These are phyloP conservation scores for Procambarus virginalis DNA, from an alignment of 1,140 invertebrate genomes.

Conservation along the genomic window DNA sequence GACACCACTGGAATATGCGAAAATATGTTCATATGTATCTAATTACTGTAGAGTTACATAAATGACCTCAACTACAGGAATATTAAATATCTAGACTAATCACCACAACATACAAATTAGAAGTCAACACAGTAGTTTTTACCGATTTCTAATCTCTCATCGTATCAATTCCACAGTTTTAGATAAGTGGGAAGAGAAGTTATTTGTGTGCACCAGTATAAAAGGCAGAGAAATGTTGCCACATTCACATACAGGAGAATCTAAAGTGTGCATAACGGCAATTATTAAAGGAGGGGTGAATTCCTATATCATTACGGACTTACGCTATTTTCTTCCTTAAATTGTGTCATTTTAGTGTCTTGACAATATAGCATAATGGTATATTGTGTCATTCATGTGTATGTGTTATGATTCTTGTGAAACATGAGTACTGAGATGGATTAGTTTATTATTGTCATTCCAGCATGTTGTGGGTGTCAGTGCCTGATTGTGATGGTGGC, in stretches of 20 bases:
- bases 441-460: neutral
- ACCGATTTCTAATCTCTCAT: neutral
- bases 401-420: neutral
- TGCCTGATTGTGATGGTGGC: slow-evolving; percentile 45
- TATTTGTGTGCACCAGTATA: neutral
- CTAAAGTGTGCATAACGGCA: neutral
- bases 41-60: neutral
- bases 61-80: neutral
- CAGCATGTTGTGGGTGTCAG: slow-evolving; percentile 10
- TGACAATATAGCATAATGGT: neutral
- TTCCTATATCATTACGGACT: neutral
- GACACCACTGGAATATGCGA: neutral
- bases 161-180: neutral
- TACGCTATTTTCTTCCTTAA: neutral
- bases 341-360: neutral
- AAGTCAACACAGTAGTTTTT: neutral
- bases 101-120: neutral
- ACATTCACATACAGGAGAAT: neutral
- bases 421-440: neutral
- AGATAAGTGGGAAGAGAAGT: neutral
- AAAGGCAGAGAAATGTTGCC: neutral
- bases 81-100: neutral
- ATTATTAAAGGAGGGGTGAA: neutral
- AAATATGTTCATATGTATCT: neutral
- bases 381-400: neutral